These are phyloP conservation scores for Nematostella vectensis DNA, from an alignment of 92 coral and sea anemone species.

Conservation along the genomic window DNA sequence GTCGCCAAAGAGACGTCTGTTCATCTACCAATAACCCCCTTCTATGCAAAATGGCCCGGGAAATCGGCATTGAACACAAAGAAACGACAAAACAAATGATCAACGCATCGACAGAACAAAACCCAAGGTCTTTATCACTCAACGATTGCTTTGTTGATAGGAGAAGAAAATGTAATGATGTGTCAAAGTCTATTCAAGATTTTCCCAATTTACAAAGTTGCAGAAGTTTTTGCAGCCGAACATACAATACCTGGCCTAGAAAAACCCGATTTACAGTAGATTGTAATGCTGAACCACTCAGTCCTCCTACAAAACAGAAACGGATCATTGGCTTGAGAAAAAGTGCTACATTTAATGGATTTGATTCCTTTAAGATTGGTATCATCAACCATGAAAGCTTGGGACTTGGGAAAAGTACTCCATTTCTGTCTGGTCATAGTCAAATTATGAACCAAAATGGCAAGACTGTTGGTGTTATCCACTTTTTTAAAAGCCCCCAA, in stretches of 20 bases:
- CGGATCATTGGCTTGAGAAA: constrained; percentile 42
- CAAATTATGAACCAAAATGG: constrained; percentile 87
- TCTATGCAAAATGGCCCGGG: constrained; percentile 61
- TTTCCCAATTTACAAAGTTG: not conserved
- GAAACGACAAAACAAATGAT: constrained; percentile 21
- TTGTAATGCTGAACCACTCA: constrained; percentile 23
- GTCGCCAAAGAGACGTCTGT: not conserved
- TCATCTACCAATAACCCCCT: constrained; percentile 24
- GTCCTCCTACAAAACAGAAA: constrained; percentile 80
- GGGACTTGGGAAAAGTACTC: constrained; percentile 41
- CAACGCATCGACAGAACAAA: constrained; percentile 27
- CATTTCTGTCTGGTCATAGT: constrained; percentile 22
- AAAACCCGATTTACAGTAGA: constrained; percentile 32
- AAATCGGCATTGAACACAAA: constrained; percentile 35
- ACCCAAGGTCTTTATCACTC: constrained; percentile 20
- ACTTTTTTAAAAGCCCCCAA: constrained; percentile 73
- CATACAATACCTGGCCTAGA: constrained; percentile 65
- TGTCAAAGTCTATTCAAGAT: too few relatives aligned
- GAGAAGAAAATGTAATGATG: not conserved
- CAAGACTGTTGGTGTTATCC: constrained; percentile 63
- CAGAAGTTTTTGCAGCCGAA: constrained; percentile 41
- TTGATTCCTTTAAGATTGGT: constrained; percentile 47
- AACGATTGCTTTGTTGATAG: constrained; percentile 3
- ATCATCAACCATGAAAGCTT: constrained; percentile 1
- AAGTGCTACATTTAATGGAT: constrained; percentile 81